Percentiles rank a stretch among this genome's conserved stretches.
Conservation (phyloP, 2,888 invertebrate species). For the Brachypalpus laphriformis region DNA sequence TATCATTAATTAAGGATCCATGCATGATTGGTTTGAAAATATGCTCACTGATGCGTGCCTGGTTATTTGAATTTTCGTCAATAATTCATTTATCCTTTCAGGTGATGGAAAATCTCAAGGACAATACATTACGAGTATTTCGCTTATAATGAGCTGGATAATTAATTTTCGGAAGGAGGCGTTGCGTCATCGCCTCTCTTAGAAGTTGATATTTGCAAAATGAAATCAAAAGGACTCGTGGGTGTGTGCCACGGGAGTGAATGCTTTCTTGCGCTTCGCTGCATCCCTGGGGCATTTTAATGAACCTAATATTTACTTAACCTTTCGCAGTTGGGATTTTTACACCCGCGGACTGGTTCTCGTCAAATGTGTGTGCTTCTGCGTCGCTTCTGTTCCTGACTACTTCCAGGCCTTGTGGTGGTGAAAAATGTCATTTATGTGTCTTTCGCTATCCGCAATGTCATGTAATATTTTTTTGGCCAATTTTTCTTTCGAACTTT, state of each 20-base stretch:
- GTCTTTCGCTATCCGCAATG: neutral
- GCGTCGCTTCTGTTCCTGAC: neutral
- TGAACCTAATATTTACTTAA: slow-evolving; percentile 26
- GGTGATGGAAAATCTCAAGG: neutral
- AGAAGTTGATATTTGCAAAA: neutral
- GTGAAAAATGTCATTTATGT: neutral
- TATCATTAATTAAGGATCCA: slow-evolving; percentile 33
- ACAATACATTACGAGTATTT: neutral
- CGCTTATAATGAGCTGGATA: neutral
- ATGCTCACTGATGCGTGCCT: slow-evolving; percentile 20
- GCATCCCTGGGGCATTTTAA: neutral
- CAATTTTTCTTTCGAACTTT: neutral
- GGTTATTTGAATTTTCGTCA: slow-evolving; percentile 15
- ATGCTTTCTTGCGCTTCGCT: neutral
- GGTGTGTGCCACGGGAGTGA: neutral
- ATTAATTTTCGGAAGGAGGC: neutral
- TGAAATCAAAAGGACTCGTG: neutral
- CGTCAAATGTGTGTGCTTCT: neutral
- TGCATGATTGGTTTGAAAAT: slow-evolving; percentile 21
- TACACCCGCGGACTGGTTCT: neutral
- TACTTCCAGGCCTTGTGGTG: slow-evolving; percentile 5
- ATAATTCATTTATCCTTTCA: slow-evolving; percentile 19
- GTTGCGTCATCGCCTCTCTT: neutral
- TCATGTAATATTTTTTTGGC: slow-evolving; percentile 30
- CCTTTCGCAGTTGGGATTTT: slow-evolving; percentile 19